Percentiles rank a stretch among this genome's conserved stretches.
Conservation (phyloP, 2,113 vertebrate genomes). For the Platysternon megacephalum region DNA sequence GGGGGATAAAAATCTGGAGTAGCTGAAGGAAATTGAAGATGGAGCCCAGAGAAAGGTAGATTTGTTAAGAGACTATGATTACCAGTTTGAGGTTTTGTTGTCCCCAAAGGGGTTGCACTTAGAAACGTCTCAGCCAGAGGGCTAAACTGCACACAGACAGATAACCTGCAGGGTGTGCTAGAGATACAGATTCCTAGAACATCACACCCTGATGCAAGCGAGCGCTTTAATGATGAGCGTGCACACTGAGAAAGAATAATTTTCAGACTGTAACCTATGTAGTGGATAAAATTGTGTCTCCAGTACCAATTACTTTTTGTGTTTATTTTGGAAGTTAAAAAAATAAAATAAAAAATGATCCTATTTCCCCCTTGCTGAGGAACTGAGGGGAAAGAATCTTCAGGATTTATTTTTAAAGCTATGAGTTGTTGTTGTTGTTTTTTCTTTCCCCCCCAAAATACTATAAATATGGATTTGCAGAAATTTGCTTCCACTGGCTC, state of each 20-base stretch:
- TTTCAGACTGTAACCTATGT: not conserved
- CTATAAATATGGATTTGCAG: not conserved
- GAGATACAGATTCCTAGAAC: not conserved
- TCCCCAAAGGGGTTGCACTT: not conserved
- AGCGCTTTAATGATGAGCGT: not conserved
- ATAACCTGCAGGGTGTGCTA: not conserved
- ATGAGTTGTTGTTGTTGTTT: not conserved
- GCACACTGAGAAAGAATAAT: not conserved
- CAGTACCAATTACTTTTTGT: not conserved
- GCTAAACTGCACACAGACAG: not conserved
- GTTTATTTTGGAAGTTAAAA: not conserved
- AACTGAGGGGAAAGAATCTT: not conserved
- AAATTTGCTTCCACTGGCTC: not conserved
- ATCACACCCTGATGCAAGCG: not conserved
- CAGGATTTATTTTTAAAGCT: not conserved
- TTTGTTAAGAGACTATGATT: not conserved
- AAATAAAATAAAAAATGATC: not conserved
- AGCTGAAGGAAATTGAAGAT: not conserved
- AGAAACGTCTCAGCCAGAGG: not conserved
- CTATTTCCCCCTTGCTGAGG: not conserved
- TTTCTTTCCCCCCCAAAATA: no score
- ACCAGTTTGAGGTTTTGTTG: not conserved
- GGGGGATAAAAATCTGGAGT: not conserved
- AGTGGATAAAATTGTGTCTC: not conserved
- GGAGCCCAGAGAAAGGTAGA: not conserved